These are phyloP conservation scores for Patella depressa DNA, from an alignment of 2,888 invertebrate species.

Conservation along the genomic window DNA sequence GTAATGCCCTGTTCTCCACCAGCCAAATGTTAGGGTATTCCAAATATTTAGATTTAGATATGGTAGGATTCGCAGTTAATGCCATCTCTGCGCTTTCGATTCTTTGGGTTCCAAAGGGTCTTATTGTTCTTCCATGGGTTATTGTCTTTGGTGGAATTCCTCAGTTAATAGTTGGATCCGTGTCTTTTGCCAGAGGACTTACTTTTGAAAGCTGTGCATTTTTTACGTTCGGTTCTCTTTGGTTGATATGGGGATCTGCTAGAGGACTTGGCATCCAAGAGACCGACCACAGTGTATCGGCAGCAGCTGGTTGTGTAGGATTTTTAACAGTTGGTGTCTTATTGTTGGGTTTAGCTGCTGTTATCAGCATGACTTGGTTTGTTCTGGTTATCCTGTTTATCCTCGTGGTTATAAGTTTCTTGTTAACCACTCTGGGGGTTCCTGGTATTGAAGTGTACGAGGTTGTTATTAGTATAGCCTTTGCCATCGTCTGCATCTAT, in stretches of 20 bases:
- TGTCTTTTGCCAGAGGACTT: conserved; percentile 48
- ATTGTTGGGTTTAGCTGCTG: conserved; percentile 41
- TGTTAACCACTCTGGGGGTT: conserved; percentile 35
- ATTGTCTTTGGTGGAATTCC: conserved; percentile 46
- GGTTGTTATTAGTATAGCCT: conserved; percentile 42
- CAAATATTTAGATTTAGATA: conserved; percentile 47
- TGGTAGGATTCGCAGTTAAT: conserved; percentile 47
- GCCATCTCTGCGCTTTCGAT: conserved; percentile 44
- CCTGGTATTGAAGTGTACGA: conserved; percentile 41
- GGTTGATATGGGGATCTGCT: conserved; percentile 52
- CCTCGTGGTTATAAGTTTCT: conserved; percentile 42
- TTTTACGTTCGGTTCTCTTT: conserved; percentile 45
- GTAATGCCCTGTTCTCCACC: conserved; percentile 27
- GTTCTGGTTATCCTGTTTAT: conserved; percentile 39
- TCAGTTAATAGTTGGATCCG: conserved; percentile 46
- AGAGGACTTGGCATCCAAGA: conserved; percentile 35
- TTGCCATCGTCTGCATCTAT: conserved; percentile 47
- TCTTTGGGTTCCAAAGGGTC: conserved; percentile 39
- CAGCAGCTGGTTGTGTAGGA: conserved; percentile 39
- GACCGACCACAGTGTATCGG: conserved; percentile 35
- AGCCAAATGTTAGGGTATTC: conserved; percentile 48
- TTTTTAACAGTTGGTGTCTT: conserved; percentile 45
- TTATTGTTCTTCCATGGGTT: conserved; percentile 46
- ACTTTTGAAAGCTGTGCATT: conserved; percentile 52
- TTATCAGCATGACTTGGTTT: conserved; percentile 49